Conservation (phyloP, 2,113 vertebrate species). For the Condylura cristata region DNA sequence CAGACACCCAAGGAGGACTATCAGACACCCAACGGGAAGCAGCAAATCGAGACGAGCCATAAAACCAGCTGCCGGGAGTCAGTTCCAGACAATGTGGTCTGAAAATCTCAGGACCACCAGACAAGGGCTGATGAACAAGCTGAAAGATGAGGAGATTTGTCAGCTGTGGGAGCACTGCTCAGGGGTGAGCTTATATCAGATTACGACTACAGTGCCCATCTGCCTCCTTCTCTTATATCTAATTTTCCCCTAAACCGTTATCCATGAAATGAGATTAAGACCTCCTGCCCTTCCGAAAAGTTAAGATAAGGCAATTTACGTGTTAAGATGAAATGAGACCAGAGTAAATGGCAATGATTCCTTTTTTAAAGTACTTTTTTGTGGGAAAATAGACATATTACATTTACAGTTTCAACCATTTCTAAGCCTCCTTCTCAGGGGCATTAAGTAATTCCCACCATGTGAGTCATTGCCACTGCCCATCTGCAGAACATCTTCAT, state of each 20-base stretch:
- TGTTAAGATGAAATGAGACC: not conserved
- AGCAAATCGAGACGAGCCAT: rapidly evolving
- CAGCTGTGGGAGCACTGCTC: not conserved
- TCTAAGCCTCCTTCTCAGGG: not conserved
- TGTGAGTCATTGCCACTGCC: not conserved
- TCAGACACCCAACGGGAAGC: rapidly evolving
- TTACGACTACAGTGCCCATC: not conserved
- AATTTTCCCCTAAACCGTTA: not conserved
- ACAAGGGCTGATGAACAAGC: not conserved
- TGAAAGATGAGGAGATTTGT: not conserved
- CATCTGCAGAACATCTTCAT: not conserved
- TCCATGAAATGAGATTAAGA: not conserved
- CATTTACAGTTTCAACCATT: not conserved
- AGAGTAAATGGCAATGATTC: not conserved
- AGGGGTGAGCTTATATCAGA: no score
- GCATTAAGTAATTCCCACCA: not conserved
- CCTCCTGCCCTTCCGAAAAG: not conserved
- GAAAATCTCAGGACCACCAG: not conserved
- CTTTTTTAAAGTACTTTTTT: not conserved
- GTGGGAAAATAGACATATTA: not conserved
- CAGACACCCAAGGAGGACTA: not conserved
- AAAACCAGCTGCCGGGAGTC: not conserved
- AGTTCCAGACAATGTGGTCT: rapidly evolving
- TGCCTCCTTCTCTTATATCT: not conserved
- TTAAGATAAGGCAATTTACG: not conserved